These are phyloP conservation scores for Temnothorax curvispinosus DNA, from an alignment of 1,140 invertebrate species.

Conservation along the genomic window DNA sequence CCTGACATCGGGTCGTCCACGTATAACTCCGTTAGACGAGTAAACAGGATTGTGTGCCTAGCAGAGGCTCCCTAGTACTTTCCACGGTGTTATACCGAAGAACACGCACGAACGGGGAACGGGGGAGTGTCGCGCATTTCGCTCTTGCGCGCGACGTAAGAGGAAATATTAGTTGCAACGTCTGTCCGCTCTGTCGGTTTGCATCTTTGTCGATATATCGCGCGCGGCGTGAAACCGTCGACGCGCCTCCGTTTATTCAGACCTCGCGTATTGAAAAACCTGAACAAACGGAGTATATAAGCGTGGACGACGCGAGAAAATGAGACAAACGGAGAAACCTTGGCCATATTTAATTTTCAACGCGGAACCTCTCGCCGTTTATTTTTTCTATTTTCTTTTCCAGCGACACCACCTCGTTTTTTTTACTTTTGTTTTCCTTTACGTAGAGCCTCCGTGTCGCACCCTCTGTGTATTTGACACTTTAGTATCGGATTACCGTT, in stretches of 20 bases:
- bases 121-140: not conserved
- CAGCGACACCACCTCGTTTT: not conserved
- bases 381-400: not conserved
- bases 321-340: not conserved
- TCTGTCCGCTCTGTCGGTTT: not conserved
- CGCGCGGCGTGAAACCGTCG: not conserved
- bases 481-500: conserved; percentile 8
- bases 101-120: not conserved
- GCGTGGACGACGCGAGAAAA: not conserved
- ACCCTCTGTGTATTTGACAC: not conserved
- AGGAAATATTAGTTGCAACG: conserved; percentile 27
- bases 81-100: conserved; percentile 15
- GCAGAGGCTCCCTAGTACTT: not conserved
- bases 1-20: conserved; percentile 15
- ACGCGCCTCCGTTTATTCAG: not conserved
- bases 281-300: not conserved
- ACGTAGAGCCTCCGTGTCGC: not conserved
- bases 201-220: conserved; percentile 19
- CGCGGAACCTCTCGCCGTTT: not conserved
- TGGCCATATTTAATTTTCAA: conserved; percentile 9
- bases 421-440: not conserved
- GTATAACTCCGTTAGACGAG: conserved; percentile 42
- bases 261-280: not conserved
- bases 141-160: not conserved
- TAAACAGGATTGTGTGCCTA: conserved; percentile 43